phyloP scores from a whole-genome alignment of 2,797 vertebrate genomes.

The Euphonia xanthogaster region DNA sequence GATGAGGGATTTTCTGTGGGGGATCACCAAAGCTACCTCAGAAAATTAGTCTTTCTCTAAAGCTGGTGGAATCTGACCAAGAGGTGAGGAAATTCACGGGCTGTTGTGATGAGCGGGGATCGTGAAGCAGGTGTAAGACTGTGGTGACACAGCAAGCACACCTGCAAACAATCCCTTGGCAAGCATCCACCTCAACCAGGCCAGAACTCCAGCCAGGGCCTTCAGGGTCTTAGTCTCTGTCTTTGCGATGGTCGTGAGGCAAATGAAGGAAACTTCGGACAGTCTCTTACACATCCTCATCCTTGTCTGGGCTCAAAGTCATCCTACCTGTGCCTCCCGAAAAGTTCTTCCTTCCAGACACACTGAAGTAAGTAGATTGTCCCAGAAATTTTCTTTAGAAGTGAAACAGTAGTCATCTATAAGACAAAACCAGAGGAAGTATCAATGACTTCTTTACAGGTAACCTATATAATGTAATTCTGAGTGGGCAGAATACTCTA shows the following conservation, averaged over 20 bases:
- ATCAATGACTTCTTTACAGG: background rate
- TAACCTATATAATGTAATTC: background rate
- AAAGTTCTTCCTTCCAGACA: background rate
- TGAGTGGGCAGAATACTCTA: background rate
- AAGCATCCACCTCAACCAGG: background rate
- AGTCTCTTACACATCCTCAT: background rate
- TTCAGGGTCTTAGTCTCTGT: background rate
- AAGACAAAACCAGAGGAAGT: background rate
- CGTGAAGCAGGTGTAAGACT: background rate
- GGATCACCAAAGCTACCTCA: background rate
- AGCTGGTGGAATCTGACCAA: background rate
- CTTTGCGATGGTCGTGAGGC: fast-evolving
- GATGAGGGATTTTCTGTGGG: background rate
- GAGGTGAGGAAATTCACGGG: background rate
- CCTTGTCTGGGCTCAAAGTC: background rate
- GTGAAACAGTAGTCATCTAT: background rate
- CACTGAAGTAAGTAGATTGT: background rate
- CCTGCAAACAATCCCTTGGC: background rate
- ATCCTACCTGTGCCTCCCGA: background rate
- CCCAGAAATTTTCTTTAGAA: background rate
- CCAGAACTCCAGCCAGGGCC: background rate
- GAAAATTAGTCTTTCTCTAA: background rate
- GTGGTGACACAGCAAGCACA: background rate
- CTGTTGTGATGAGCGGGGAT: background rate
- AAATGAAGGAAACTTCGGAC: background rate